phyloP scores from a whole-genome alignment of 2,888 invertebrate species.

The Microplitis manilae region DNA sequence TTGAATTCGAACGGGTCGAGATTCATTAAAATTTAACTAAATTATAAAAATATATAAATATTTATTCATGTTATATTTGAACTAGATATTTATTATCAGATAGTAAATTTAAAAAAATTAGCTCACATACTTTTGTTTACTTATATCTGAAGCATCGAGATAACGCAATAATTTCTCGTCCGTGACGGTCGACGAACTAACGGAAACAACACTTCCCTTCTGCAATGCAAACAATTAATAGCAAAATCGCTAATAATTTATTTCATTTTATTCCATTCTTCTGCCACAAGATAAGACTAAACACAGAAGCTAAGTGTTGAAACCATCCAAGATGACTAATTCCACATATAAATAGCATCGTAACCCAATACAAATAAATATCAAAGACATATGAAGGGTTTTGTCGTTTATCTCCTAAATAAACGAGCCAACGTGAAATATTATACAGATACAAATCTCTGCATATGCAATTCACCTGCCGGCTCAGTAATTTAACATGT shows the following conservation, averaged over 20 bases:
- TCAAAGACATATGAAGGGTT: no score
- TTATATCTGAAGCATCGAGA: constrained; percentile 12
- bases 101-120: background rate
- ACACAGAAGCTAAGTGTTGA: background rate
- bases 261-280: constrained; percentile 9
- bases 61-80: no score
- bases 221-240: constrained; percentile 5
- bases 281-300: background rate
- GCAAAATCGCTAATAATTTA: background rate
- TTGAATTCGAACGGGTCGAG: no score
- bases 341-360: no score
- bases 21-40: no score
- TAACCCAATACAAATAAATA: no score
- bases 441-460: background rate
- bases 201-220: constrained; percentile 24
- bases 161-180: constrained; percentile 17
- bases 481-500: background rate
- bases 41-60: no score
- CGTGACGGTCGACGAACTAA: constrained; percentile 30
- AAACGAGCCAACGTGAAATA: background rate
- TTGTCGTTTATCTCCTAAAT: background rate
- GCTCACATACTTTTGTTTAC: background rate
- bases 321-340: background rate
- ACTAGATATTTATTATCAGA: background rate
- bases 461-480: background rate